Conservation (phyloP, 2,113 vertebrate species). For the Misgurnus mizolepis region DNA sequence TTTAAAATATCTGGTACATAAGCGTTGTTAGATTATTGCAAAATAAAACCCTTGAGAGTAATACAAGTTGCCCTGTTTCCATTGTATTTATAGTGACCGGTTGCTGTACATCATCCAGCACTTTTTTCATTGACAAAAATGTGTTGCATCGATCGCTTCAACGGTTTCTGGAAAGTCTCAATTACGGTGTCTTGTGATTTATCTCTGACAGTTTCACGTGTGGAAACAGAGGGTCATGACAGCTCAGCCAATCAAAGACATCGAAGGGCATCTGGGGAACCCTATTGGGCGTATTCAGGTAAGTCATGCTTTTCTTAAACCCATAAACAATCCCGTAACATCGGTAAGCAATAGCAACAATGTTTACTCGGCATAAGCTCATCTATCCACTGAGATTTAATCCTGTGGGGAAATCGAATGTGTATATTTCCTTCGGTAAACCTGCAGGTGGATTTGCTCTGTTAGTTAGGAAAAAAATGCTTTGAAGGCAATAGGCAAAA, state of each 20-base stretch:
- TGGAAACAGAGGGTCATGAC: conserved; percentile 77
- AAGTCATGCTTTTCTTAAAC: conserved; percentile 55
- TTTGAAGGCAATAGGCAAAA: not conserved
- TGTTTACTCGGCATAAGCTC: conserved; percentile 27
- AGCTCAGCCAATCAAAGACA: conserved; percentile 81
- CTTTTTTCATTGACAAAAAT: not conserved
- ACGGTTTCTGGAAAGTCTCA: not conserved
- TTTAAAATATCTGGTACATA: too few species aligned
- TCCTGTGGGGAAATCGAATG: conserved; percentile 34
- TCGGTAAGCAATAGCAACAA: conserved; percentile 31
- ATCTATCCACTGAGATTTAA: not conserved
- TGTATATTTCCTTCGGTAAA: conserved; percentile 16
- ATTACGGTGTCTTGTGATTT: conserved; percentile 17
- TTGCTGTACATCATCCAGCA: too few species aligned
- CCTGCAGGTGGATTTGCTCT: not conserved
- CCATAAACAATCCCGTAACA: conserved; percentile 14
- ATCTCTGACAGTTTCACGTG: conserved; percentile 76
- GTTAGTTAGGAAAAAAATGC: conserved; percentile 7
- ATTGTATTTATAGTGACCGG: too few species aligned
- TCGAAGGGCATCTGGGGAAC: conserved; percentile 85
- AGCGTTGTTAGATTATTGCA: too few species aligned
- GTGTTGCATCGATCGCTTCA: not conserved
- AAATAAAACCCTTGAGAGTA: too few species aligned
- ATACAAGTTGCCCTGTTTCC: too few species aligned
- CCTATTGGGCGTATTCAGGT: conserved; percentile 98